A percentile compares a stretch with the other conserved stretches of the same genome.
Evolutionary conservation across 1,140 invertebrate genomes (phyloP).

Genomic region (Ceratosolen solmsi): DNA sequence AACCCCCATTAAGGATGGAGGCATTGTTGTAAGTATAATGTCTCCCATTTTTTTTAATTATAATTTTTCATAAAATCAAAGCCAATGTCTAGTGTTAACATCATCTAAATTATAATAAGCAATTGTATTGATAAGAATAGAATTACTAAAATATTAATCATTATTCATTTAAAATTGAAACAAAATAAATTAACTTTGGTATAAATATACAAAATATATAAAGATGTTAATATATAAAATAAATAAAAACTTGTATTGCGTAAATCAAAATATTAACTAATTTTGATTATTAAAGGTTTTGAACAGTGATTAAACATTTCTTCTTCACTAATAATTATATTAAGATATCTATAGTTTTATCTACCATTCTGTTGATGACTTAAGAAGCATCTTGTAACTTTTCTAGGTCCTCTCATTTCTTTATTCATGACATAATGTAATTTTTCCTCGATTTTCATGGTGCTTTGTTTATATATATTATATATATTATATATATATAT

Average conservation of each 20-base stretch:
- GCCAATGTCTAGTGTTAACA: neutral
- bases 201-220: no score
- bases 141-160: no score
- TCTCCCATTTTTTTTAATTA: constrained; percentile 59
- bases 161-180: no score
- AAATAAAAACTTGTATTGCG: no score
- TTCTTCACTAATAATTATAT: neutral
- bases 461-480: constrained; percentile 22
- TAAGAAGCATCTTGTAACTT: neutral
- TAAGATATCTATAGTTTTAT: neutral
- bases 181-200: no score
- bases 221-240: no score
- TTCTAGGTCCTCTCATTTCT: neutral
- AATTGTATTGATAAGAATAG: neutral
- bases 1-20: constrained; percentile 63
- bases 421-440: neutral
- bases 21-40: constrained; percentile 59
- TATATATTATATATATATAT: no score
- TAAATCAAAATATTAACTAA: no score
- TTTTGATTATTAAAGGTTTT: neutral
- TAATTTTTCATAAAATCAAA: neutral
- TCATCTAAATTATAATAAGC: neutral
- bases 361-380: neutral
- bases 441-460: constrained; percentile 13
- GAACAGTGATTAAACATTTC: neutral